Percentiles rank a stretch among this genome's conserved stretches.
Evolutionary conservation across 2,113 vertebrate genomes (phyloP).

Genomic region (Hemiprocne comata): DNA sequence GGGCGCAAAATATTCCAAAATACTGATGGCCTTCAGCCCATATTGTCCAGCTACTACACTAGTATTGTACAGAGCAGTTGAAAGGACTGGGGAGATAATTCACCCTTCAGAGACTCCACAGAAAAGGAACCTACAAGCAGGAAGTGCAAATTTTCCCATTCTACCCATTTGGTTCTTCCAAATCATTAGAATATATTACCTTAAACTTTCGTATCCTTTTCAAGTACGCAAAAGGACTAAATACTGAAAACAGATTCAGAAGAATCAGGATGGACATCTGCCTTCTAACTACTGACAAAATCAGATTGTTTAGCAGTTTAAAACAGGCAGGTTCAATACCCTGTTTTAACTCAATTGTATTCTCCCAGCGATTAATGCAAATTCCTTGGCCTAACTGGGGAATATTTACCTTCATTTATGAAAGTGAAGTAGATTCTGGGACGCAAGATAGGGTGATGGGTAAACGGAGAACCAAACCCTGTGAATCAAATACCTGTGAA

Average conservation of each 20-base stretch:
- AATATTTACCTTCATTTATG: neutral
- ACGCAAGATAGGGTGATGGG: neutral
- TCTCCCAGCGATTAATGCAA: neutral
- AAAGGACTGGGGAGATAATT: neutral
- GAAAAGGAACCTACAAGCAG: neutral
- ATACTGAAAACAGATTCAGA: neutral
- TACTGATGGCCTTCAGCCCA: neutral
- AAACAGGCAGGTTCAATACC: neutral
- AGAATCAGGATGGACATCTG: neutral
- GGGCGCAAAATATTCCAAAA: neutral
- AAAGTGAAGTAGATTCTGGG: neutral
- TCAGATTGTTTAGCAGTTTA: neutral
- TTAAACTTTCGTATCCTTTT: neutral
- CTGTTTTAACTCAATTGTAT: neutral
- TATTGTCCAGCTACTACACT: neutral
- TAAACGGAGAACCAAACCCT: neutral
- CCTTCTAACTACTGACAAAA: neutral
- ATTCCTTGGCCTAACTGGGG: neutral
- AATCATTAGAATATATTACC: neutral
- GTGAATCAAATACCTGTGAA: neutral
- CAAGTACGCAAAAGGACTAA: neutral
- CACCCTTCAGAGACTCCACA: neutral
- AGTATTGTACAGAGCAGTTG: neutral
- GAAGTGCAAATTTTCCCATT: neutral
- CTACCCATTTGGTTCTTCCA: neutral